phyloP scores from a whole-genome alignment of 2,113 vertebrate genomes.

The rat (Rattus norvegicus) region GRCr8 NC_086029.1:48165501-48166000 shows the following conservation, averaged over 20 bases:
- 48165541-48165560: rapidly evolving
- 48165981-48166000: not conserved
- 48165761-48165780: not conserved
- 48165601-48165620: not conserved
- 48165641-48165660: not conserved
- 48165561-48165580: rapidly evolving
- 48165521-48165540: not conserved
- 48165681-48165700: not conserved
- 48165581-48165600: rapidly evolving
- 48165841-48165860: not conserved
- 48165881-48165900: not conserved
- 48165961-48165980: not conserved
- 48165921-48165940: not conserved
- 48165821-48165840: no score
- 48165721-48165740: rapidly evolving
- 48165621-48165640: rapidly evolving
- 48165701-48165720: not conserved
- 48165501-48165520: not conserved
- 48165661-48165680: not conserved
- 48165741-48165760: rapidly evolving
- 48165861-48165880: not conserved
- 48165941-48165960: not conserved
- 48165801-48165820: not conserved
- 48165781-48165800: rapidly evolving
- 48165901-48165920: not conserved